Conservation (phyloP, 2,888 invertebrate species). For the Xanthia icteritia region DNA sequence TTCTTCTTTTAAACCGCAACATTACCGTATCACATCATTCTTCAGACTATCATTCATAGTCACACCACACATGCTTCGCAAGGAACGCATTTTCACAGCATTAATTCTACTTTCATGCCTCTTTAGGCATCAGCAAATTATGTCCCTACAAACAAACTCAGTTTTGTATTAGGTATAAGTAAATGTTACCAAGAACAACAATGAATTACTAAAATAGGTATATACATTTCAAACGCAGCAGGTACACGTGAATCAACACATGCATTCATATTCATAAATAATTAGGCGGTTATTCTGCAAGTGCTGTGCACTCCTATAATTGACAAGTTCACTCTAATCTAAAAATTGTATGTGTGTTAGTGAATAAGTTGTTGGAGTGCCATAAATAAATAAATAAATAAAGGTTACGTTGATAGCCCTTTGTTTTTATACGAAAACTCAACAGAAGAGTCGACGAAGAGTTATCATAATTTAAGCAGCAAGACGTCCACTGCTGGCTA, state of each 20-base stretch:
- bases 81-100: not conserved
- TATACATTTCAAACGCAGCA: not conserved
- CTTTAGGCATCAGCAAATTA: not conserved
- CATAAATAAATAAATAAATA: too few relatives aligned
- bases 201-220: not conserved
- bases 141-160: not conserved
- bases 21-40: not conserved
- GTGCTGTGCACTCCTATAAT: too few relatives aligned
- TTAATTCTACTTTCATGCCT: too few relatives aligned
- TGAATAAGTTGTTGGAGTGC: too few relatives aligned
- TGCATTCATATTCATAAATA: not conserved
- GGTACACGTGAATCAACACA: not conserved
- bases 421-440: not conserved
- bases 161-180: not conserved
- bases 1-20: not conserved
- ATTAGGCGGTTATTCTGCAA: too few relatives aligned
- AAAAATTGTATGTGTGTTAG: too few relatives aligned
- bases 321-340: too few relatives aligned
- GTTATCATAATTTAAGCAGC: not conserved
- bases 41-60: not conserved
- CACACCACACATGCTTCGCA: not conserved
- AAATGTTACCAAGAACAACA: not conserved
- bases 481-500: not conserved
- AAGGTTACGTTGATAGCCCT: constrained; percentile 6
- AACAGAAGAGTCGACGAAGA: not conserved